These are phyloP conservation scores for Meleagris gallopavo DNA, from an alignment of 2,113 vertebrate species.

Conservation along the genomic window DNA sequence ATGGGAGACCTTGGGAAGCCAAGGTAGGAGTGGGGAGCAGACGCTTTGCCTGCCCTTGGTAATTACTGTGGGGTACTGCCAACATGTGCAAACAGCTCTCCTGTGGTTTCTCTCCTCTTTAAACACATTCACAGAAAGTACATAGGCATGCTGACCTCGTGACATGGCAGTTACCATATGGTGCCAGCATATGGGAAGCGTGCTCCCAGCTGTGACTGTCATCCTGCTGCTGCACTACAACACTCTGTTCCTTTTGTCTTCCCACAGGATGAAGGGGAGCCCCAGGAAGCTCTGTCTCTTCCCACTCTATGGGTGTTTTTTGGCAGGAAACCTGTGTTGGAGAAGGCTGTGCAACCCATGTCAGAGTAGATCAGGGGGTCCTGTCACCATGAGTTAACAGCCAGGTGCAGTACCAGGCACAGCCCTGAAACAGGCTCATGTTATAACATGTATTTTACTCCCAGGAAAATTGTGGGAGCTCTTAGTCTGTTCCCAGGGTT, in stretches of 20 bases:
- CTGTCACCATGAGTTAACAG: neutral
- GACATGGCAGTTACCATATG: neutral
- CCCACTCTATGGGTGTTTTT: neutral
- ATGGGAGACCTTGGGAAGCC: neutral
- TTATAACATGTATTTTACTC: neutral
- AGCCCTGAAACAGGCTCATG: neutral
- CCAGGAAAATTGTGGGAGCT: neutral
- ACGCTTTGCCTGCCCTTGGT: neutral
- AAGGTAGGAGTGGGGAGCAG: neutral
- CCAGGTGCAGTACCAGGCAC: neutral
- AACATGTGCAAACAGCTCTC: neutral
- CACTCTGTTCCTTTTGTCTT: neutral
- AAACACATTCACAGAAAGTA: neutral
- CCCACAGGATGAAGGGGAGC: neutral
- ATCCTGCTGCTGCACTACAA: neutral
- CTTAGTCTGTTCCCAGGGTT: neutral
- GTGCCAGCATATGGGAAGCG: neutral
- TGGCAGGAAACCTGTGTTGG: rapidly evolving
- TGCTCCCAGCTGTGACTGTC: neutral
- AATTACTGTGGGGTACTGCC: rapidly evolving
- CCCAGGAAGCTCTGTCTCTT: neutral
- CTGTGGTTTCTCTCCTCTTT: neutral
- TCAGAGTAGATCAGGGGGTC: neutral
- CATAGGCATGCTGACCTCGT: rapidly evolving
- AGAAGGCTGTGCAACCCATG: neutral